Base-by-base conservation (phyloP, 30 jellyfish, hydroid and myxozoan species). In the Morbakka virulenta region DNA sequence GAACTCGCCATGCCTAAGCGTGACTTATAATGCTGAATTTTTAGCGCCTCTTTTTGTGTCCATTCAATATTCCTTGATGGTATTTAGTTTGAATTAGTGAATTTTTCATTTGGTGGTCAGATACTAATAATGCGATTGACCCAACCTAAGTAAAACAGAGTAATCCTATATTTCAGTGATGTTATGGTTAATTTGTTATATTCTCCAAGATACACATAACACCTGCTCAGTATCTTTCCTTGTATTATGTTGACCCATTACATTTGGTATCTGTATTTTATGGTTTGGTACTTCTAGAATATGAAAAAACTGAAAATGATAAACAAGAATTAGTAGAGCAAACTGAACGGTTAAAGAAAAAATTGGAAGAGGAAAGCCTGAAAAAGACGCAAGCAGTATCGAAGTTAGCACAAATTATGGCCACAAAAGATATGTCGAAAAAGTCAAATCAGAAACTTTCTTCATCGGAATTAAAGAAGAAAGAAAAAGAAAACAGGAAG, bases 391-490 rank as follows among this genome's bases (percentile, higher is more conserved):
- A 89, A 36, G 97, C 95, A 27, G 95, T 89, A 6, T 81, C 82
- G 64, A 89, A 89, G 52, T 64, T 89, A 26, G 97, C 97, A 0
- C 95, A 89, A 76, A 83, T 89, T 28, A 81, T 89, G 79, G 83
- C 82, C 50, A 91, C 95, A 17, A 89, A 82, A 32, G 97, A 89
- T 71, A 49, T 70, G 25, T 30, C 93, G 2, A 88, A 88, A 49
- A 89, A 71, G 41, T 77, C 94, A 17, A 87, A 79, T 70, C n/a
- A n/a, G n/a, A 89, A 83, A 82, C 95, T 82, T 50, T 77, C 86
- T 35, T 84, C 97, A 4, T 80, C 96, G 2, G 97, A 82, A 63
- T 33, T 89, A 75, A 89, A 87, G 77, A 89, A 89, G 79, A 89
- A 89, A 33, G 97, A 89, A 35, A 82, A 82, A 72, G 97, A 89